Evolutionary conservation across 2,113 vertebrate genomes (phyloP), one percentile per base, ranked within the genome.

Genomic region (Fukomys damarensis): DNA sequence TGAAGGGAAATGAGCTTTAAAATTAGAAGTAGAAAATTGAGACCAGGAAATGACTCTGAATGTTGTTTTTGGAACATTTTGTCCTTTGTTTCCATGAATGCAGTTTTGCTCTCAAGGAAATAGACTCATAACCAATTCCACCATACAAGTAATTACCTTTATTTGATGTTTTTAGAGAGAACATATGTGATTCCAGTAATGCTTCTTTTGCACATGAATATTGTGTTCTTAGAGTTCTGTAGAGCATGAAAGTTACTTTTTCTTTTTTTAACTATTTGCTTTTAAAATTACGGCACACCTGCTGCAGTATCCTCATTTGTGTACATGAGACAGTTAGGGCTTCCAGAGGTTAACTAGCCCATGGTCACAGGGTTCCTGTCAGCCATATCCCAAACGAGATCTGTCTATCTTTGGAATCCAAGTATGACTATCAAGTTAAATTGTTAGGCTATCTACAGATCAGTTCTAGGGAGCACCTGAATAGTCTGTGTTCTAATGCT

Each of bases 1-100:
- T 88, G 52, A 96, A 94, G 46, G 86, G 81, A 96, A 93, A 68
- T 28, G 49, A 28, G 8, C 65, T 93, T 24, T 91, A 86, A 89
- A 95, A 35, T 85, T 95, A 90, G 17, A 96, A 93, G 70, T 52
- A 70, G 80, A 94, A 91, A 88, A 93, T 86, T 89, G 54, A 96
- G n/a, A 86, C 38, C 94, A 95, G 88, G 93, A 96, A 97, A 94
- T 95, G 80, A 95, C 81, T 91, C 24, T 96, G 76, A 22, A 74
- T 93, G 28, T 92, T 90, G 74, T 43, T 22, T 91, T 86, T 95
- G 81, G 89, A 96, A 95, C 76, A 77, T 96, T 96, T 96, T 91
- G 93, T 96, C 43, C 49, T 58, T 89, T 95, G 28, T 59, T 87
- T 96, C 72, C 54, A 38, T 94, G 89, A 95, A 92, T 93, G 14